Conservation (phyloP, 2,797 vertebrate species). For the Melanogrammus aeglefinus region DNA sequence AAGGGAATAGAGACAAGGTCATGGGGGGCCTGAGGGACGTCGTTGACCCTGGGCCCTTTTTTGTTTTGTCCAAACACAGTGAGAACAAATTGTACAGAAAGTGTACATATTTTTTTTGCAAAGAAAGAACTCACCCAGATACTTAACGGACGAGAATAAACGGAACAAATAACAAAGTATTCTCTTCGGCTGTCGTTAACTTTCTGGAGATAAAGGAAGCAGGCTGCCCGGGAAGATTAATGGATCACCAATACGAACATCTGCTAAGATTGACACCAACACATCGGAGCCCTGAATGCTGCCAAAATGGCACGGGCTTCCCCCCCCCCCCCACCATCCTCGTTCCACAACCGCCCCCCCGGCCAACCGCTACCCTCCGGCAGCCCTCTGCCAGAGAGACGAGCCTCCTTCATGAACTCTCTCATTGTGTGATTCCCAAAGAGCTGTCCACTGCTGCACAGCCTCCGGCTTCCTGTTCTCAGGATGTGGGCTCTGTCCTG, state of each 20-base stretch:
- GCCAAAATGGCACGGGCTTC: constrained; percentile 46
- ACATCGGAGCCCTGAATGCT: constrained; percentile 18
- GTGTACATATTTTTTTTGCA: neutral
- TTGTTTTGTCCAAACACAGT: constrained; percentile 22
- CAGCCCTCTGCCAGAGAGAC: constrained; percentile 43
- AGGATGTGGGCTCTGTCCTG: constrained; percentile 54
- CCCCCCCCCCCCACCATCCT: neutral
- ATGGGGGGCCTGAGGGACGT: neutral
- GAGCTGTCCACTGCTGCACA: constrained; percentile 17
- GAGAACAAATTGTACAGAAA: constrained; percentile 34
- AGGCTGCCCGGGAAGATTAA: constrained; percentile 45
- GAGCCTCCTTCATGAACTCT: constrained; percentile 50
- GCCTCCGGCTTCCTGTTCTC: constrained; percentile 43
- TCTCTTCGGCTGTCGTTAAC: constrained; percentile 47
- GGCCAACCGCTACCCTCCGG: neutral
- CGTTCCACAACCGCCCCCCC: neutral
- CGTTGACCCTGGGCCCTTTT: constrained; percentile 1
- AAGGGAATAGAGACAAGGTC: neutral
- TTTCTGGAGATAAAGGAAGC: constrained; percentile 23
- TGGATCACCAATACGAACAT: constrained; percentile 34
- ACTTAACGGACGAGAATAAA: constrained; percentile 57
- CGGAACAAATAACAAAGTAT: constrained; percentile 49
- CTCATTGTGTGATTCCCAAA: constrained; percentile 48
- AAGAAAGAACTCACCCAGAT: constrained; percentile 52
- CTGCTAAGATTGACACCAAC: constrained; percentile 38